A percentile compares a stretch with the other conserved stretches of the same genome.
Conservation (phyloP, 1,140 invertebrate genomes). For the Nasonia vitripennis region DNA sequence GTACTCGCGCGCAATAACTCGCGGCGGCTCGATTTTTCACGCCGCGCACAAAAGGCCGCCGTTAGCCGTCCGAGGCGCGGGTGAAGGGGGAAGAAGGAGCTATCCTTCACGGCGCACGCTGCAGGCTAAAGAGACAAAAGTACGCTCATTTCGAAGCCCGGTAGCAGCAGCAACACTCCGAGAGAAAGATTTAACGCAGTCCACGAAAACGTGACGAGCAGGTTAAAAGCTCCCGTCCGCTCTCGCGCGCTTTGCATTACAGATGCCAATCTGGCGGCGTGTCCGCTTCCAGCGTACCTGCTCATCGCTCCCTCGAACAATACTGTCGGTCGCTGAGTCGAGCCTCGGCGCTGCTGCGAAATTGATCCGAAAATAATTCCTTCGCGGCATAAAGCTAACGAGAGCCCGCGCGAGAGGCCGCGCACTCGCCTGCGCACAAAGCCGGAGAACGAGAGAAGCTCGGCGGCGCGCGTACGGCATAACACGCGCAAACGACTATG, state of each 20-base stretch:
- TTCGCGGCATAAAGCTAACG: slow-evolving; percentile 31
- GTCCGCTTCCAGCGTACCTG: slow-evolving; percentile 2
- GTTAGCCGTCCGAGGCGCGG: too few relatives aligned
- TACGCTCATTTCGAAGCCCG: slow-evolving; percentile 21
- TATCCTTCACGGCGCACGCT: not conserved
- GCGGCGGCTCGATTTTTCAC: too few relatives aligned
- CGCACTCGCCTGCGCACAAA: not conserved
- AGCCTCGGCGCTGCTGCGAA: not conserved
- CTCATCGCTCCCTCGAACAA: not conserved
- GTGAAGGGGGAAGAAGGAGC: not conserved
- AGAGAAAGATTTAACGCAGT: slow-evolving; percentile 44
- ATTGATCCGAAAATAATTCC: slow-evolving; percentile 47
- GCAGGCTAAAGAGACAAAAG: slow-evolving; percentile 6
- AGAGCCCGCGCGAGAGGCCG: not conserved
- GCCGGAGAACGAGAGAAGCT: not conserved
- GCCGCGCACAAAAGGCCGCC: too few relatives aligned
- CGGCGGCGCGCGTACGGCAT: not conserved
- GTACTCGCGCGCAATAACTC: not conserved
- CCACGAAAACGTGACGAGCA: slow-evolving; percentile 47
- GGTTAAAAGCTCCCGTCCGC: slow-evolving; percentile 12
- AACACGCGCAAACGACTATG: slow-evolving; percentile 50
- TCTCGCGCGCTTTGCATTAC: slow-evolving; percentile 31
- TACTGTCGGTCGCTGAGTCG: not conserved
- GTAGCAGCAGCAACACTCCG: slow-evolving; percentile 17
- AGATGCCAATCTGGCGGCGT: not conserved